These are phyloP conservation scores for Patella depressa DNA, from an alignment of 2,888 invertebrate genomes.

Conservation along the genomic window DNA sequence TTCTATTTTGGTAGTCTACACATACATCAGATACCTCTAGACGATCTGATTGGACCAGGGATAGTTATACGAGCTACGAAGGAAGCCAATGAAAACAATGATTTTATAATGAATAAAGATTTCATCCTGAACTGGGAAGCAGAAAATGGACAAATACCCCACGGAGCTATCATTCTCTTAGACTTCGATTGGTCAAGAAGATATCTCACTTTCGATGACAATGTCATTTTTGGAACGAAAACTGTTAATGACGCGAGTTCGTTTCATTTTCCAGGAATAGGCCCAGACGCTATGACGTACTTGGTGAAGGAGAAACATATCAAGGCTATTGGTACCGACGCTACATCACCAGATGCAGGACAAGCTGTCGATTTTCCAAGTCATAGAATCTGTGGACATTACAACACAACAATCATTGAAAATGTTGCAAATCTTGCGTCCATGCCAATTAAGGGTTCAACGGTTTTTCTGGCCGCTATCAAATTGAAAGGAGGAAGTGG, in stretches of 20 bases:
- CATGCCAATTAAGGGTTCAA: slow-evolving; percentile 42
- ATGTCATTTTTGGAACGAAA: slow-evolving; percentile 25
- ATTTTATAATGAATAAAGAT: slow-evolving; percentile 54
- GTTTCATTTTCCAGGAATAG: slow-evolving; percentile 64
- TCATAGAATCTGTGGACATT: slow-evolving; percentile 73
- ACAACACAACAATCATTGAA: slow-evolving; percentile 74
- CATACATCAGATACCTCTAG: slow-evolving; percentile 74
- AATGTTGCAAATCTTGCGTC: slow-evolving; percentile 74
- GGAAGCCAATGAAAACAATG: slow-evolving; percentile 38
- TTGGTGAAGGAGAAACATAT: slow-evolving; percentile 72
- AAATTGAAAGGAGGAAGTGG: slow-evolving; percentile 77
- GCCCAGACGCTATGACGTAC: slow-evolving; percentile 76
- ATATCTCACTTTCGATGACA: slow-evolving; percentile 51
- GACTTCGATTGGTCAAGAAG: slow-evolving; percentile 63
- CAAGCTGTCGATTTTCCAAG: slow-evolving; percentile 70
- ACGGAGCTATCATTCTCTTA: slow-evolving; percentile 70
- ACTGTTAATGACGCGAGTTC: background rate
- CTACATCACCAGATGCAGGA: slow-evolving; percentile 77
- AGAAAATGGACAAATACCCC: slow-evolving; percentile 66
- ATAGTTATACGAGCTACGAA: slow-evolving; percentile 54
- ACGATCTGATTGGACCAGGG: slow-evolving; percentile 70
- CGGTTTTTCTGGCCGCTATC: slow-evolving; percentile 74
- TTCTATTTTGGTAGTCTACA: slow-evolving; percentile 73
- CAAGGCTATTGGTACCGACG: slow-evolving; percentile 78
- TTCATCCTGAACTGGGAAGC: slow-evolving; percentile 71